Conservation (phyloP, 2,113 vertebrate species). For the Urocynchramus pylzowi region DNA sequence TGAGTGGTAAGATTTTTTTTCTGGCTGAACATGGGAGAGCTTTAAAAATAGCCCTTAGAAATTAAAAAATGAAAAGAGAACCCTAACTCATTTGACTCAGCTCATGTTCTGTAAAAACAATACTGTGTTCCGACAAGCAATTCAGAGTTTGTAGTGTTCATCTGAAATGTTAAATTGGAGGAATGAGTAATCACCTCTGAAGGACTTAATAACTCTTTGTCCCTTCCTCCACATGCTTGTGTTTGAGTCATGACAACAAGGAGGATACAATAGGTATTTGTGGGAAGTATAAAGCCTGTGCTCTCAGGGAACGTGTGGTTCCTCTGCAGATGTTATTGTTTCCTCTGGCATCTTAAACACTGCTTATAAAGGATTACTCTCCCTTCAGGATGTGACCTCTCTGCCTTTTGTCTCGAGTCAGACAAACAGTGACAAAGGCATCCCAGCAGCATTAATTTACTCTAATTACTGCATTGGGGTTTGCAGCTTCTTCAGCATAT, state of each 20-base stretch:
- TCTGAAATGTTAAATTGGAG: background rate
- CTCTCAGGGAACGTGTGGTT: background rate
- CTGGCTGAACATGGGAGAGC: background rate
- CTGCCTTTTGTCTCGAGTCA: background rate
- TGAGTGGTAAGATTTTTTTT: background rate
- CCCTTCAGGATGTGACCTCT: background rate
- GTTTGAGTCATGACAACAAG: background rate
- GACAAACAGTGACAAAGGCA: background rate
- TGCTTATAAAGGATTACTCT: background rate
- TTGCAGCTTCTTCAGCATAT: background rate
- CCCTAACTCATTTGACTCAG: background rate
- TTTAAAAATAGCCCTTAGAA: background rate
- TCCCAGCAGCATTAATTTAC: background rate
- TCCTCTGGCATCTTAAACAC: background rate
- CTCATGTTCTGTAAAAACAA: background rate
- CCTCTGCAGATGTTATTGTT: slow-evolving; percentile 21
- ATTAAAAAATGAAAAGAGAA: background rate
- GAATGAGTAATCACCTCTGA: slow-evolving; percentile 17
- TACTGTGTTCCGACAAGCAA: background rate
- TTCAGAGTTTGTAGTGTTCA: background rate
- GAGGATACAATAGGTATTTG: slow-evolving; percentile 1
- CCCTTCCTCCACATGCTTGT: background rate
- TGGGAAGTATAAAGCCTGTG: background rate
- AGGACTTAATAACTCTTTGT: background rate
- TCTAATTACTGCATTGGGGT: background rate